Percentiles rank a stretch among this genome's conserved stretches.
Evolutionary conservation across 1,140 invertebrate genomes (phyloP).

Genomic region (Nasonia giraulti): DNA sequence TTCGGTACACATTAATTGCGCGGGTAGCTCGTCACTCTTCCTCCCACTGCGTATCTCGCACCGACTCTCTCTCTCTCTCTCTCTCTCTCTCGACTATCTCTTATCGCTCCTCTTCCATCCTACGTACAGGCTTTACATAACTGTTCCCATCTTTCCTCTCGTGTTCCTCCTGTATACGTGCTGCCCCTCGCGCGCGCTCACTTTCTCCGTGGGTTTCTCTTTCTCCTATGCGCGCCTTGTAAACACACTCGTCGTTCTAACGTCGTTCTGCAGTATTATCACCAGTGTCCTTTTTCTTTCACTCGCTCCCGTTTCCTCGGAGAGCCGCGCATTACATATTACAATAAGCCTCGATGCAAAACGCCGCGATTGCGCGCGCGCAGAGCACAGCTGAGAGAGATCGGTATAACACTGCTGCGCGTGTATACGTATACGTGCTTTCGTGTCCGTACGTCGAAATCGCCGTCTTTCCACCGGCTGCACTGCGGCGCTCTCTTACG

Average conservation of each 20-base stretch:
- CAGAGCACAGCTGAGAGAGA: neutral
- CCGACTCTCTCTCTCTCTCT: no score
- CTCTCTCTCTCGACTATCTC: no score
- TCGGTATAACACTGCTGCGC: no score
- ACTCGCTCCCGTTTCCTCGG: conserved; percentile 41
- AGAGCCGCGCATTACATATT: neutral
- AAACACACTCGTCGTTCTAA: no score
- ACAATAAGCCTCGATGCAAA: conserved; percentile 37
- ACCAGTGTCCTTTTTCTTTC: neutral
- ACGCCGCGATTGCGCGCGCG: conserved; percentile 11
- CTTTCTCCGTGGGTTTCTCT: no score
- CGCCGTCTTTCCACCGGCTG: conserved; percentile 16
- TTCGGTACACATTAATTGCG: no score
- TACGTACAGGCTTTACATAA: neutral
- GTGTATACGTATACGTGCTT: neutral
- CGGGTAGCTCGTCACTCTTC: neutral
- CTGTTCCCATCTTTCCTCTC: neutral
- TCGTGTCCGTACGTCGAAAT: conserved; percentile 44
- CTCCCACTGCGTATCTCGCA: no score
- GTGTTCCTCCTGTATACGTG: no score
- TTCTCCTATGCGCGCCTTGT: no score
- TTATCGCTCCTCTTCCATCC: neutral
- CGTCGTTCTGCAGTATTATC: no score
- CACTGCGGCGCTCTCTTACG: conserved; percentile 5
- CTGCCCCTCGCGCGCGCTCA: no score